These are phyloP conservation scores for Eulithis testata DNA, from an alignment of 2,888 invertebrate species.

Conservation along the genomic window DNA sequence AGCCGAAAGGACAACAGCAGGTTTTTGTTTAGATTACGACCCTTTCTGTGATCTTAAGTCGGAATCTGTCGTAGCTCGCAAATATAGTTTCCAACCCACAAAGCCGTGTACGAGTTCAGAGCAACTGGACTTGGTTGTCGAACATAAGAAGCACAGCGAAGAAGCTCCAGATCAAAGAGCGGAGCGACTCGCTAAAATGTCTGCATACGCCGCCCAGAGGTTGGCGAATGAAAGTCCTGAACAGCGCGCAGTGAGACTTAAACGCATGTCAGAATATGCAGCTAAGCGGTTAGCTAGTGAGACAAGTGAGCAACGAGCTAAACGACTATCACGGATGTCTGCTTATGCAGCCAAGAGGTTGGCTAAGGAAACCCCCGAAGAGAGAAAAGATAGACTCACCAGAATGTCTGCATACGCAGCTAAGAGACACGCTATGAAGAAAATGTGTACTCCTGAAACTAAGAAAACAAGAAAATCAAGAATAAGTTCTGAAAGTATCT, in stretches of 20 bases:
- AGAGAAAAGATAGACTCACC: slow-evolving; percentile 64
- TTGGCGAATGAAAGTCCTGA: slow-evolving; percentile 74
- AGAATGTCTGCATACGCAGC: slow-evolving; percentile 79
- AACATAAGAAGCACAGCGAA: slow-evolving; percentile 32
- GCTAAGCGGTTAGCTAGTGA: slow-evolving; percentile 71
- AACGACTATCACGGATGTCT: slow-evolving; percentile 74
- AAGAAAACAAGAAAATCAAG: slow-evolving; percentile 12
- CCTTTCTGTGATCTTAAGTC: slow-evolving; percentile 52
- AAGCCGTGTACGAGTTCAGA: slow-evolving; percentile 15
- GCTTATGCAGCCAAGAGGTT: slow-evolving; percentile 75
- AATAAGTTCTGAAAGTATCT: slow-evolving; percentile 9
- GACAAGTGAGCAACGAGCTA: slow-evolving; percentile 69
- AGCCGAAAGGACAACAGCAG: slow-evolving; percentile 47
- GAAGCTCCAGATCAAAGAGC: slow-evolving; percentile 70
- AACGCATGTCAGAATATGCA: slow-evolving; percentile 78
- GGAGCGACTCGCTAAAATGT: slow-evolving; percentile 72
- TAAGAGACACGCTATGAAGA: slow-evolving; percentile 68
- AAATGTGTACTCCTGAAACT: slow-evolving; percentile 35
- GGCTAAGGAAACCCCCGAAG: slow-evolving; percentile 73
- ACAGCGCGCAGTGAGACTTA: slow-evolving; percentile 67
- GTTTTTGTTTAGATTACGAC: slow-evolving; percentile 53
- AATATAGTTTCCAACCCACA: slow-evolving; percentile 9
- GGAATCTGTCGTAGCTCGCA: slow-evolving; percentile 40
- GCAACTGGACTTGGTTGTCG: slow-evolving; percentile 11
- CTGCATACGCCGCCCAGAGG: slow-evolving; percentile 75